Conservation (phyloP, 2,113 vertebrate genomes). For the Caranx melampygus region DNA sequence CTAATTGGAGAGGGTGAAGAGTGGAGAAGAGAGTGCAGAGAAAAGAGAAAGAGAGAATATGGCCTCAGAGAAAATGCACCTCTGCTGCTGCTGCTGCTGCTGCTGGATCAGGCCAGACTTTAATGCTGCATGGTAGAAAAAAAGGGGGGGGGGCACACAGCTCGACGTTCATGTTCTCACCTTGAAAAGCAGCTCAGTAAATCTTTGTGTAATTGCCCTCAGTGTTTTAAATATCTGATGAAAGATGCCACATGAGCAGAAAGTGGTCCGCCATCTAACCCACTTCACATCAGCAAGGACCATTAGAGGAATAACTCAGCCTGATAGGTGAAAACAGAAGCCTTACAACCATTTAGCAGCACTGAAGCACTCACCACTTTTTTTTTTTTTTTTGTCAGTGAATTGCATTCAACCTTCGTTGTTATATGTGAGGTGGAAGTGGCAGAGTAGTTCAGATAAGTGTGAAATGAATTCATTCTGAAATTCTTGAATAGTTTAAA, state of each 20-base stretch:
- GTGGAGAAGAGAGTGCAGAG: conserved; percentile 68
- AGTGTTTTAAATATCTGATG: conserved; percentile 68
- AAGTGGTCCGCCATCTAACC: conserved; percentile 40
- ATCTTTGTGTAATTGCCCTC: conserved; percentile 42
- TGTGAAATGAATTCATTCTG: conserved; percentile 25
- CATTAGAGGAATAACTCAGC: conserved; percentile 64
- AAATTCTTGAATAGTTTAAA: conserved; percentile 34
- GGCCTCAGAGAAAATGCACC: conserved; percentile 68
- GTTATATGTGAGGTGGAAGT: conserved; percentile 17
- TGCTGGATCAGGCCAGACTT: conserved; percentile 52
- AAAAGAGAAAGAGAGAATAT: conserved; percentile 72
- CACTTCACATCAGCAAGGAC: conserved; percentile 66
- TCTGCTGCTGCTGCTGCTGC: conserved; percentile 24
- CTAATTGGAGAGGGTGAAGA: conserved; percentile 84
- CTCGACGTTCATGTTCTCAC: conserved; percentile 25
- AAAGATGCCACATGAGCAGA: conserved; percentile 39
- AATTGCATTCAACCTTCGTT: conserved; percentile 39
- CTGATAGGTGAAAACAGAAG: conserved; percentile 44
- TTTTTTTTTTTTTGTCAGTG: conserved; percentile 12
- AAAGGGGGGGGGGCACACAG: conserved; percentile 21
- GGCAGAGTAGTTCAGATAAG: not conserved
- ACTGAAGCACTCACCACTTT: conserved; percentile 29
- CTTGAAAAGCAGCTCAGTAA: conserved; percentile 28
- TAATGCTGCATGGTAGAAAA: conserved; percentile 19
- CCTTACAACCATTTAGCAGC: conserved; percentile 44